These are phyloP conservation scores for Galeruca laticollis DNA, from an alignment of 2,888 invertebrate genomes.

Conservation along the genomic window DNA sequence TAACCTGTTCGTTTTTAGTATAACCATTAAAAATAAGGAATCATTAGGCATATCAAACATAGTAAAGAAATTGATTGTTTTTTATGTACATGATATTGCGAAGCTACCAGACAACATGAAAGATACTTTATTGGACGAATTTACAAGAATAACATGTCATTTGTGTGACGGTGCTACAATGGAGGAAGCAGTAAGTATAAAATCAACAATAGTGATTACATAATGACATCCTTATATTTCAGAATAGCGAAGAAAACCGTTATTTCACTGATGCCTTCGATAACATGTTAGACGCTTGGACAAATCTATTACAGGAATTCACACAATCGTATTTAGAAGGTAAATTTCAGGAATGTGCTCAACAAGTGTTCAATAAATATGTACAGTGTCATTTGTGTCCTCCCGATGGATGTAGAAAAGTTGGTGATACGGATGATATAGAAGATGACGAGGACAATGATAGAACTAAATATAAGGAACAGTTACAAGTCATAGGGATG, in stretches of 20 bases:
- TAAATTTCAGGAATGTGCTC: conserved; percentile 59
- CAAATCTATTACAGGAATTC: conserved; percentile 67
- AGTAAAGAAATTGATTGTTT: conserved; percentile 73
- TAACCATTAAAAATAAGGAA: conserved; percentile 75
- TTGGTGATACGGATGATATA: conserved; percentile 70
- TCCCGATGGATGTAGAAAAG: conserved; percentile 79
- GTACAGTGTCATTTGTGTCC: conserved; percentile 84
- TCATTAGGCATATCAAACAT: conserved; percentile 77
- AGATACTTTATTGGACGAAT: conserved; percentile 72
- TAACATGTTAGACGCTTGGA: conserved; percentile 78
- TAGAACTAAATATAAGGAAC: conserved; percentile 75
- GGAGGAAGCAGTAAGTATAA: conserved; percentile 73
- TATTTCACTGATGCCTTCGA: conserved; percentile 78
- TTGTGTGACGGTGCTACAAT: conserved; percentile 75
- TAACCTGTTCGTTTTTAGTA: conserved; percentile 64
- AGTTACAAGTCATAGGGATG: conserved; percentile 80
- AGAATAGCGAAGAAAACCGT: conserved; percentile 68
- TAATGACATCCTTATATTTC: conserved; percentile 37
- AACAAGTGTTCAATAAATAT: conserved; percentile 82
- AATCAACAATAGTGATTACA: not conserved
- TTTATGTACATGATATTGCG: conserved; percentile 70
- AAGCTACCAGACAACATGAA: conserved; percentile 68
- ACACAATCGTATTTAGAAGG: conserved; percentile 58
- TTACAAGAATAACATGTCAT: conserved; percentile 74
- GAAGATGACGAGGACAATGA: conserved; percentile 78